Base-by-base conservation (phyloP, 2,888 invertebrate genomes). In the Apoda limacodes region DNA sequence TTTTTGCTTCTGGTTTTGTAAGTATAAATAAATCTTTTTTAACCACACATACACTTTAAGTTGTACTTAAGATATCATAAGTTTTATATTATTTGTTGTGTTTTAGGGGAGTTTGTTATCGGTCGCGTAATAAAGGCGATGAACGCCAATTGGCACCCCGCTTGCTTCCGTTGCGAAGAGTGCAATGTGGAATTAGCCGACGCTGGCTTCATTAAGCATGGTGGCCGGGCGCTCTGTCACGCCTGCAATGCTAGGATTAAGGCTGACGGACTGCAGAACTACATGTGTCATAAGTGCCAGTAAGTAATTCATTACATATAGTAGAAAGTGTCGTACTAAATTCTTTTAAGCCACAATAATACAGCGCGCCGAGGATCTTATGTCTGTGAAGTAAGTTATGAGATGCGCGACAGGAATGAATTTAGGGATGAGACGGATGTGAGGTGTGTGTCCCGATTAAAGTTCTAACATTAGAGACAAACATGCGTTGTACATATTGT, bases 101-200 rank as follows among this genome's bases (percentile, higher is more conserved):
- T 41, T 35, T 4, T 58, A 90, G 90, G 90, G 13, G 96, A 97
- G 70, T 99, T 99, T 66, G 95, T 99, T 37, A 95, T 98, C 60
- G 99, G 99, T 0, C 88, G 99, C 34, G 99, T 99, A 25, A 99
- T 99, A 61, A 99, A 99, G 69, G 99, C 99, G 1, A 98, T 99
- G 96, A 96, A 98, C 58, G 88, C 94, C 17, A 97, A 94, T 68
- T 99, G 99, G 99, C 99, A 99, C 80, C 98, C 98, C 2, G 87
- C 88, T 37, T 99, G 99, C 68, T 99, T 99, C 84, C 88, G 93
- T 12, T 99, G 99, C 60, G 93, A 98, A 62, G 86, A 95, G 68
- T 99, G 99, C 68, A 85, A 84, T 46, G 87, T 89, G 37, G 93
- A 95, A 64, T 81, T 99, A 45, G 97, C 98, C 1, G 99, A 99